Conservation (phyloP, 92 coral and sea anemone species). For the Bergia sp. region DNA sequence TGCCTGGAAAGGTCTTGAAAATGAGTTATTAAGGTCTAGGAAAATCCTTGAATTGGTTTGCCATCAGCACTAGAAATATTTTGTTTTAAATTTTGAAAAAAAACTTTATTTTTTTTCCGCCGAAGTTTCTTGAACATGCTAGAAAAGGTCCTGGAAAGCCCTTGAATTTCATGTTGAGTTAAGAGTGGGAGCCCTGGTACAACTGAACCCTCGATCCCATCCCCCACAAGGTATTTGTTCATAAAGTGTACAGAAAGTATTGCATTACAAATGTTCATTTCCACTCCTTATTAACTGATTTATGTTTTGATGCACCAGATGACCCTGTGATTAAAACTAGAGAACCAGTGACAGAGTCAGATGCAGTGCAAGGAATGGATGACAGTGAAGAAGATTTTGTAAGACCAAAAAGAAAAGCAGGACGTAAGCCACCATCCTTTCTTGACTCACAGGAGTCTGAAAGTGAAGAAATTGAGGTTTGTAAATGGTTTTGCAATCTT, state of each 20-base stretch:
- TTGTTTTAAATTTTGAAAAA: too few relatives aligned
- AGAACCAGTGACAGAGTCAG: background rate
- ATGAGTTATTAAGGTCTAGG: too few relatives aligned
- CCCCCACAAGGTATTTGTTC: background rate
- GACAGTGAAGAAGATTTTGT: slow-evolving; percentile 38
- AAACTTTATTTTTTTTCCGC: too few relatives aligned
- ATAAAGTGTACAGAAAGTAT: background rate
- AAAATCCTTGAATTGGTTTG: too few relatives aligned
- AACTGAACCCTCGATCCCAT: too few relatives aligned
- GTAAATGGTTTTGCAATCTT: background rate
- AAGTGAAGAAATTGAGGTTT: slow-evolving; percentile 23
- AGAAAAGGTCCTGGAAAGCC: too few relatives aligned
- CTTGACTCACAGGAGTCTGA: slow-evolving; percentile 37
- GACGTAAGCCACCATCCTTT: background rate
- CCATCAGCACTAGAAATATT: too few relatives aligned
- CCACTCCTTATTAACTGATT: background rate
- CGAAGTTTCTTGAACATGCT: too few relatives aligned
- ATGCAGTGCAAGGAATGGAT: background rate
- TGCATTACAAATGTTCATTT: background rate
- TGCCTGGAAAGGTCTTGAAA: too few relatives aligned
- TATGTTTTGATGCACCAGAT: background rate
- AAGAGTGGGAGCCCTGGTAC: too few relatives aligned
- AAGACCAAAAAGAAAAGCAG: slow-evolving; percentile 6
- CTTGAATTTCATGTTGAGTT: too few relatives aligned
- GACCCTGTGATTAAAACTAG: background rate